Base-by-base conservation (phyloP, 64 coral and sea anemone species). In the Montipora capricornis region DNA sequence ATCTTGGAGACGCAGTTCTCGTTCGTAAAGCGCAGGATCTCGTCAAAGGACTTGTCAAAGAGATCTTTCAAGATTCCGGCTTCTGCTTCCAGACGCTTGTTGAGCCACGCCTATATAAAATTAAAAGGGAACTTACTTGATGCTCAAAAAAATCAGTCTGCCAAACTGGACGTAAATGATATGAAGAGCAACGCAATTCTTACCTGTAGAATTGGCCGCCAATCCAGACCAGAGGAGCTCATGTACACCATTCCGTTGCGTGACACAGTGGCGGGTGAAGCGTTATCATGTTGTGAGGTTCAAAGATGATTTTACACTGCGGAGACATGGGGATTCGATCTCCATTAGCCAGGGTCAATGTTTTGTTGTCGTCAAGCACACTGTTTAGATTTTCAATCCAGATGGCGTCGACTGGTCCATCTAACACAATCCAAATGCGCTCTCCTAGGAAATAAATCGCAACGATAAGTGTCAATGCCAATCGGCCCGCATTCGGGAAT, bases 191-290 rank as follows among this genome's bases (percentile, higher is more conserved):
- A 57, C 20, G 26, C 46, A 60, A 76, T 79, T 8, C 19, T 75
- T 88, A 98, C 97, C 90, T 99, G 95, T 17, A 99, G 70, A 47
- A 99, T 89, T 15, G 98, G 98, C 70, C 92, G 91, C 98, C 98
- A 99, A 69, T 99, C 95, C 49, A 99, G 83, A 6, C 98, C 98
- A 79, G 98, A 99, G 1, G 98, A 99, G 79, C 98, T 99, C 98
- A 99, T 99, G 79, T 99, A 99, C 73, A 99, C 98, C 98, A 99
- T 99, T 8, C 98, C 98, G 90, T 99, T 99, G 44, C 98, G 95
- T 75, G 98, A 99, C 75, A 98, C 97, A 16, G 97, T 98, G 14
- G 97, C 97, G 14, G 97, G 97, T 61, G 96, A 98, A 5, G 96
- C 96, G 37, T 98, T 98, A 61, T 98, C 96, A 3, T 98, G 64